These are phyloP conservation scores for Blennius ocellaris DNA, from an alignment of 2,113 vertebrate genomes.

Conservation along the genomic window DNA sequence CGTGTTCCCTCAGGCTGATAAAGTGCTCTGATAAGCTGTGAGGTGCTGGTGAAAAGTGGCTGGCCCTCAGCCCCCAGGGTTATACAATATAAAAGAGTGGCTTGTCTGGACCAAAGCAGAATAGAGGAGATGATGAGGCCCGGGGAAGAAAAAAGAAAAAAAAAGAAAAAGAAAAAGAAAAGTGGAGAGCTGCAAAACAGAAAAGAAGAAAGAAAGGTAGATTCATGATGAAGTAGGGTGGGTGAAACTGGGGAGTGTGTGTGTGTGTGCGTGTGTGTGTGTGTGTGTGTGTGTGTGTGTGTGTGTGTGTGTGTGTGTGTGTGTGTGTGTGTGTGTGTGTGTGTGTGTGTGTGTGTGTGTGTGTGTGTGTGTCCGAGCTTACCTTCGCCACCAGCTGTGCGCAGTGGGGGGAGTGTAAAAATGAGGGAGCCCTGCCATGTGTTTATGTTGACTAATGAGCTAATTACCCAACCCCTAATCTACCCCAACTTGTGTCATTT, in stretches of 20 bases:
- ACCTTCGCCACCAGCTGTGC: constrained; percentile 77
- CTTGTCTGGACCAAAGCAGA: constrained; percentile 83
- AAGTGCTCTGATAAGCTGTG: constrained; percentile 96
- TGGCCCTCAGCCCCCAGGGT: constrained; percentile 82
- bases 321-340: constrained; percentile 29
- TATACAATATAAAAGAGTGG: constrained; percentile 86
- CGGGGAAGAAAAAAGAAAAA: no score
- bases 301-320: constrained; percentile 28
- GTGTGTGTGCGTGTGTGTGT: constrained; percentile 33
- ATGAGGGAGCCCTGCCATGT: constrained; percentile 70
- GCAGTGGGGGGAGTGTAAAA: constrained; percentile 52
- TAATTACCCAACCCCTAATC: constrained; percentile 82
- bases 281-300: constrained; percentile 15
- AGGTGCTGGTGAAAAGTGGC: constrained; percentile 82
- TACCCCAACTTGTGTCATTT: constrained; percentile 81
- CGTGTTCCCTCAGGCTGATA: constrained; percentile 90
- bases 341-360: constrained; percentile 16
- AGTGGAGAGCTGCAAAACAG: constrained; percentile 41
- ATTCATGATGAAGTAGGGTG: constrained; percentile 64
- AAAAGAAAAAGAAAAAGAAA: no score
- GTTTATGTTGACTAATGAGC: constrained; percentile 85
- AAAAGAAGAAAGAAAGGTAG: constrained; percentile 54
- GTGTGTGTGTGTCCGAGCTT: constrained; percentile 27
- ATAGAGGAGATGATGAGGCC: constrained; percentile 63
- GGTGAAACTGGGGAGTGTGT: constrained; percentile 20